Evolutionary conservation across 2,888 invertebrate species (phyloP).

Genomic region (Patella pellucida): DNA sequence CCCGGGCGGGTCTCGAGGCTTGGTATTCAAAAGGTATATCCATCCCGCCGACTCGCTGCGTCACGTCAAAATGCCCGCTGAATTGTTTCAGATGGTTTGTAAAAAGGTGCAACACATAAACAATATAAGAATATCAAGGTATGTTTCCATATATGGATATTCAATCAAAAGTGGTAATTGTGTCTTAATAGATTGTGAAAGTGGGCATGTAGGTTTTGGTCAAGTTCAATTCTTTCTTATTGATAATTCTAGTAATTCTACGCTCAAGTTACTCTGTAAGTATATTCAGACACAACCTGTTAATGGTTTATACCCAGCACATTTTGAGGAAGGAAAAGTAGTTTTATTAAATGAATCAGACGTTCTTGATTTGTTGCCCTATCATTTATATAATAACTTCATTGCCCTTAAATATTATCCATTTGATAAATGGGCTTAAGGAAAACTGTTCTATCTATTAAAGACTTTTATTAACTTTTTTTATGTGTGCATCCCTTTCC

Average conservation of each 20-base stretch:
- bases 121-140: neutral
- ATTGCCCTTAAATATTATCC: neutral
- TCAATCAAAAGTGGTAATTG: neutral
- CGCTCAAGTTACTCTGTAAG: no score
- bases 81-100: neutral
- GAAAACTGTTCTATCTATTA: neutral
- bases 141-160: neutral
- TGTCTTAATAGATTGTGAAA: neutral
- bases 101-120: no score
- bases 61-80: no score
- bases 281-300: neutral
- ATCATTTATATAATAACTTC: neutral
- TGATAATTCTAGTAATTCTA: no score
- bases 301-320: neutral
- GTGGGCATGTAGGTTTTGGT: neutral
- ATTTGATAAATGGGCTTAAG: neutral
- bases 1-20: no score
- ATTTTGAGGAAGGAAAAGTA: neutral
- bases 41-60: no score
- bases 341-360: neutral
- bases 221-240: neutral
- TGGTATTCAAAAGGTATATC: no score
- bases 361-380: neutral
- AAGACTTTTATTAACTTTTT: no score
- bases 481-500: no score